Evolutionary conservation across 2,888 invertebrate species (phyloP).

Genomic region (Alsophila aescularia): DNA sequence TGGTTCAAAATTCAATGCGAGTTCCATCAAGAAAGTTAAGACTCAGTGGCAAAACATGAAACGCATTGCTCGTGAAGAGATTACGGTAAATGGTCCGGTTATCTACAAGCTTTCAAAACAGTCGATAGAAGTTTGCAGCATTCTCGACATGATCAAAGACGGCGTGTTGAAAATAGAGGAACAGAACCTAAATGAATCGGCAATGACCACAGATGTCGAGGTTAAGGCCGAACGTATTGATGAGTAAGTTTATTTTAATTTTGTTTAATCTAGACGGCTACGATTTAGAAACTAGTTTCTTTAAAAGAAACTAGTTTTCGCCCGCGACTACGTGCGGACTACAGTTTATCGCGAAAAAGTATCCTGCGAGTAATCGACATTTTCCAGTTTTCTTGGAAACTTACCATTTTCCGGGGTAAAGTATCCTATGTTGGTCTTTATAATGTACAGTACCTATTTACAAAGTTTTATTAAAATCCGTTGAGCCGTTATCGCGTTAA

Average conservation of each 20-base stretch:
- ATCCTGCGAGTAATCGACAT: too few species aligned
- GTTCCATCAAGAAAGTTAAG: slow-evolving; percentile 76
- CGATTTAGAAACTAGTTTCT: slow-evolving; percentile 20
- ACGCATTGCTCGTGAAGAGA: slow-evolving; percentile 76
- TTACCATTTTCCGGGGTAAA: too few species aligned
- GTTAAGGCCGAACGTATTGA: slow-evolving; percentile 76
- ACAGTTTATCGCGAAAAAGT: too few species aligned
- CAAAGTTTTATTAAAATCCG: too few species aligned
- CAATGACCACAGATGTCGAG: slow-evolving; percentile 64
- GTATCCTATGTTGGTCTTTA: too few species aligned
- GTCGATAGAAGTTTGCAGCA: slow-evolving; percentile 70
- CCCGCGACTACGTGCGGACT: too few species aligned
- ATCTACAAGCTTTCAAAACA: slow-evolving; percentile 63
- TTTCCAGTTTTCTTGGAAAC: too few species aligned
- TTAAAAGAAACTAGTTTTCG: too few species aligned
- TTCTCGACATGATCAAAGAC: slow-evolving; percentile 68
- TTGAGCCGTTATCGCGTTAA: too few species aligned
- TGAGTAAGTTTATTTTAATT: slow-evolving; percentile 63
- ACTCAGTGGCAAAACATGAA: slow-evolving; percentile 83
- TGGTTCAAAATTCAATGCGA: slow-evolving; percentile 70
- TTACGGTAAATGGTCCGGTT: slow-evolving; percentile 58
- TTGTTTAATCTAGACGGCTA: slow-evolving; percentile 22
- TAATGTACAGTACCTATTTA: too few species aligned
- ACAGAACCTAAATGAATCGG: slow-evolving; percentile 57
- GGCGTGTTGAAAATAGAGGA: slow-evolving; percentile 59